Evolutionary conservation across 2,888 invertebrate species (phyloP).

Genomic region (Drosophila birchii): DNA sequence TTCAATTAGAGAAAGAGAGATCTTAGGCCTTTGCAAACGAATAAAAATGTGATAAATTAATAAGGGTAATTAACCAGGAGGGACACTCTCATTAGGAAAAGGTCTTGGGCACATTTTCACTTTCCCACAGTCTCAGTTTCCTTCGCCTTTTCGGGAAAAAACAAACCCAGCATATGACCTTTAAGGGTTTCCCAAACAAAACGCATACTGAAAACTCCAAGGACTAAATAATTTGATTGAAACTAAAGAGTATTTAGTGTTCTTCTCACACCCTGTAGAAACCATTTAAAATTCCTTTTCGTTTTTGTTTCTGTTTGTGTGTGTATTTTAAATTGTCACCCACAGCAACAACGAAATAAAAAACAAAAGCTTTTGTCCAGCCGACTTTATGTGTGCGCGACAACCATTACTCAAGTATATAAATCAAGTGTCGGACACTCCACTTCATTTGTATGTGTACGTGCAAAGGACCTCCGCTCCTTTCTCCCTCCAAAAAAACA

Average conservation of each 20-base stretch:
- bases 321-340: constrained; percentile 47
- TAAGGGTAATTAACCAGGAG: constrained; percentile 8
- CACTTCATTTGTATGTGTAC: constrained; percentile 58
- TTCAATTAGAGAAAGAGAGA: not conserved
- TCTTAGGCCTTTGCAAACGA: not conserved
- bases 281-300: constrained; percentile 9
- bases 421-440: constrained; percentile 62
- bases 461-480: constrained; percentile 22
- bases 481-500: not conserved
- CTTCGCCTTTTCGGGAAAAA: not conserved
- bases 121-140: not conserved
- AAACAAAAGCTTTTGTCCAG: constrained; percentile 25
- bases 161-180: not conserved
- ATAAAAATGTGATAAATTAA: not conserved
- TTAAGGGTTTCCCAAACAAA: not conserved
- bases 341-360: constrained; percentile 17
- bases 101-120: constrained; percentile 1
- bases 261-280: not conserved
- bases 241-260: constrained; percentile 7
- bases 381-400: constrained; percentile 33
- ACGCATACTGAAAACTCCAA: not conserved
- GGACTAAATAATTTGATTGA: not conserved
- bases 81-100: not conserved
- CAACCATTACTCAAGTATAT: constrained; percentile 65
- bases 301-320: constrained; percentile 1